A percentile compares a stretch with the other conserved stretches of the same genome.
These are phyloP conservation scores for Dromiciops gliroides DNA, from an alignment of 2,113 vertebrate genomes.

Conservation along the genomic window DNA sequence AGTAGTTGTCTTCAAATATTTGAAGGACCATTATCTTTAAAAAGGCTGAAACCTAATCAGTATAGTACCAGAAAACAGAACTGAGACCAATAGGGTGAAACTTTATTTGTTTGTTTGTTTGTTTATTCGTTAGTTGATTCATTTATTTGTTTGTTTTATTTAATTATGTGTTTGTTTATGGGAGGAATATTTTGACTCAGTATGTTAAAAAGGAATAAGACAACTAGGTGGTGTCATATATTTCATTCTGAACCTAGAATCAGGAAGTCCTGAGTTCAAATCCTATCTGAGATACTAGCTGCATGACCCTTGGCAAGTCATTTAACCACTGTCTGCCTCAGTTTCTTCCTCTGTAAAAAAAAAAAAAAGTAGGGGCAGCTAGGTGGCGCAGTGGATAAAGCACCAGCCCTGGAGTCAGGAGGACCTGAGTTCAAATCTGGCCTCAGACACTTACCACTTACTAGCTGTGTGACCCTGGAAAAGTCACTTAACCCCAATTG, in stretches of 20 bases:
- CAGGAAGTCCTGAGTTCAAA: neutral
- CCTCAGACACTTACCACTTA: too few relatives aligned
- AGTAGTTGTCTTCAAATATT: neutral
- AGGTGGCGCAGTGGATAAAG: too few relatives aligned
- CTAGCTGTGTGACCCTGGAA: too few relatives aligned
- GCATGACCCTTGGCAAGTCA: neutral
- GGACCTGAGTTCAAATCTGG: too few relatives aligned
- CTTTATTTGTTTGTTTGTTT: too few relatives aligned
- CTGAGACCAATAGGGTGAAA: neutral
- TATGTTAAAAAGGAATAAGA: neutral
- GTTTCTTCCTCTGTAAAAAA: neutral
- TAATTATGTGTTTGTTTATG: too few relatives aligned
- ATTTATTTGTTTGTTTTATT: too few relatives aligned
- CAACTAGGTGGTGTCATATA: neutral
- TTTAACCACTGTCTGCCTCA: neutral
- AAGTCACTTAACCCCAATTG: too few relatives aligned
- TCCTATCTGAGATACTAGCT: neutral
- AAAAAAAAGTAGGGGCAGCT: too few relatives aligned
- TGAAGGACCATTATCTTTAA: neutral
- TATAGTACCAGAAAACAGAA: neutral
- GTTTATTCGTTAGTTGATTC: too few relatives aligned
- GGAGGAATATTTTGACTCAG: neutral
- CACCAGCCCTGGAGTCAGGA: too few relatives aligned
- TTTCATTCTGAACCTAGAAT: neutral
- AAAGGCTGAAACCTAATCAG: neutral